A percentile compares a stretch with the other conserved stretches of the same genome.
Conservation (phyloP, 2,113 vertebrate species). For the Hassar affinis region DNA sequence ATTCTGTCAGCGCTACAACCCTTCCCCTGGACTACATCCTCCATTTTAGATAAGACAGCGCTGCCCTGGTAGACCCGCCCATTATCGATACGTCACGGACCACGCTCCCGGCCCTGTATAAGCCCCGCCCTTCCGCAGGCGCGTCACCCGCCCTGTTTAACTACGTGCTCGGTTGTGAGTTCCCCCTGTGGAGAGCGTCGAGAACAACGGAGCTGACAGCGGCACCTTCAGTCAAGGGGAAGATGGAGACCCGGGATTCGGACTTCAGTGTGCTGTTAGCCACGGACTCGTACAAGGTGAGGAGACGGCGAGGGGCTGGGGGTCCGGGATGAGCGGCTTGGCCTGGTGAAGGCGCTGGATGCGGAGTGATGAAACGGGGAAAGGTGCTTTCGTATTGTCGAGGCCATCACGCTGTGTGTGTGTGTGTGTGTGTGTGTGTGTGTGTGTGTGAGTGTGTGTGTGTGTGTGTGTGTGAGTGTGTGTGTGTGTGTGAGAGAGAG, state of each 20-base stretch:
- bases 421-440: constrained; percentile 45
- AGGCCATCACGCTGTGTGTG: constrained; percentile 74
- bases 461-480: background rate
- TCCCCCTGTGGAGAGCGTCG: constrained; percentile 47
- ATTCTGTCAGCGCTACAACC: background rate
- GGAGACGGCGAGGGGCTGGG: background rate
- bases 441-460: constrained; percentile 18
- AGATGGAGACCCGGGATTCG: constrained; percentile 83
- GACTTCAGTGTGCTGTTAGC: constrained; percentile 89
- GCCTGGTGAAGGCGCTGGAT: background rate
- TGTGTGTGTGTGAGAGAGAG: background rate
- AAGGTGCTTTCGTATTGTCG: constrained; percentile 69
- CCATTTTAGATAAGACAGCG: background rate
- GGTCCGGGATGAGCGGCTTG: background rate
- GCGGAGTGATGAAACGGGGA: constrained; percentile 51
- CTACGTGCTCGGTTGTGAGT: constrained; percentile 58
- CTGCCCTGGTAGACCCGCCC: background rate
- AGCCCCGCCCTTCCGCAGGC: background rate
- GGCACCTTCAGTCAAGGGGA: constrained; percentile 64
- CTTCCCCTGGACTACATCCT: background rate
- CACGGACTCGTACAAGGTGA: constrained; percentile 95
- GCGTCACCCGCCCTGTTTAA: background rate
- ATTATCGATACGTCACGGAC: background rate
- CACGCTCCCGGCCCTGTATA: background rate
- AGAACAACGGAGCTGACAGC: constrained; percentile 68